A percentile compares a stretch with the other conserved stretches of the same genome.
phyloP scores from a whole-genome alignment of 2,888 invertebrate genomes.

The Phytoseiulus persimilis region DNA sequence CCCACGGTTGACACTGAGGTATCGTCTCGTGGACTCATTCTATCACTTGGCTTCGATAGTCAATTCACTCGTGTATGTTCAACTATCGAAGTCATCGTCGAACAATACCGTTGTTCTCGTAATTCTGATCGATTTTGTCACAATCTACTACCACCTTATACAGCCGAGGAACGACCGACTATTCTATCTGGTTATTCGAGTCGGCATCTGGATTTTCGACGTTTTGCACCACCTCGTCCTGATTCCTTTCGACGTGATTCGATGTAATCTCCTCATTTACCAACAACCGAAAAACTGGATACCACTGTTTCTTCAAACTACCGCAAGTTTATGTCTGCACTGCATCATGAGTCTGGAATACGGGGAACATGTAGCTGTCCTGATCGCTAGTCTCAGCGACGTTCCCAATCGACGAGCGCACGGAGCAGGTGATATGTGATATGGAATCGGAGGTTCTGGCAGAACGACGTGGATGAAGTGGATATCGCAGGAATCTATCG shows the following conservation, averaged over 20 bases:
- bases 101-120: slow-evolving; percentile 21
- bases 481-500: too few relatives aligned
- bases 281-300: neutral
- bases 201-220: slow-evolving; percentile 34
- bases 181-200: slow-evolving; percentile 14
- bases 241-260: slow-evolving; percentile 18
- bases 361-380: slow-evolving; percentile 29
- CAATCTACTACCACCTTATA: slow-evolving; percentile 18
- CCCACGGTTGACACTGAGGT: neutral
- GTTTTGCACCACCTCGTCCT: slow-evolving; percentile 15
- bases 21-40: slow-evolving; percentile 19
- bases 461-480: too few relatives aligned
- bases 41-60: neutral
- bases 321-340: neutral
- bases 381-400: slow-evolving; percentile 8
- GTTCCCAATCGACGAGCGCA: slow-evolving; percentile 26
- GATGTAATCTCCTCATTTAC: neutral
- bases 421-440: slow-evolving; percentile 21
- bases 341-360: neutral
- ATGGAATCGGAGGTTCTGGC: neutral
- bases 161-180: slow-evolving; percentile 13
- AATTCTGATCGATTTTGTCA: slow-evolving; percentile 6
- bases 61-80: neutral
- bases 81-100: neutral
- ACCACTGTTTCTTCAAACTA: neutral